phyloP scores from a whole-genome alignment of 2,113 vertebrate species.

The Heliornis fulica region DNA sequence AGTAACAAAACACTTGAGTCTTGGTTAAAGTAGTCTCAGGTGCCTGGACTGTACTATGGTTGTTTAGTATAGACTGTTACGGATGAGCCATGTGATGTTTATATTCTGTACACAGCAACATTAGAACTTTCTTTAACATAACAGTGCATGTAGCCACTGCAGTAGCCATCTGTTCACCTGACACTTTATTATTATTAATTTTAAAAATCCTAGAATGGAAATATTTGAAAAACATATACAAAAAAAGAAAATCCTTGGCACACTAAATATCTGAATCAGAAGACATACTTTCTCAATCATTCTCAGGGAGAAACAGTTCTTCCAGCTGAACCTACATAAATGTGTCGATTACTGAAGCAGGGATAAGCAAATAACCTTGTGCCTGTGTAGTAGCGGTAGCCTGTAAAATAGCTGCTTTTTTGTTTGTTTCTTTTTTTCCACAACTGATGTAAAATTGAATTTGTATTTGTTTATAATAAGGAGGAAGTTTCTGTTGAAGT shows the following conservation, averaged over 20 bases:
- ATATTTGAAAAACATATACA: neutral
- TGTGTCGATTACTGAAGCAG: neutral
- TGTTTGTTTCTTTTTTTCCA: neutral
- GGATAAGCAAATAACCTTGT: neutral
- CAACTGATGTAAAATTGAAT: slow-evolving; percentile 2
- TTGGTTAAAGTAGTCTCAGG: neutral
- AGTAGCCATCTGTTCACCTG: neutral
- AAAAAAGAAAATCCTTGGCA: neutral
- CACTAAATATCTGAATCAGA: neutral
- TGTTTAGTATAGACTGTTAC: neutral
- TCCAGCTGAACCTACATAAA: neutral
- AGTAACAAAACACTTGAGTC: neutral
- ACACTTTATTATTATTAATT: neutral
- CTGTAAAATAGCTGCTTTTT: neutral
- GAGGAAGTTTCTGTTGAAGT: slow-evolving; percentile 88
- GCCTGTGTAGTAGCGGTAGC: neutral
- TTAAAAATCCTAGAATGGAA: neutral
- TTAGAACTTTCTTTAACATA: neutral
- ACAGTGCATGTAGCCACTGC: neutral
- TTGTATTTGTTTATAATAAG: slow-evolving; percentile 67
- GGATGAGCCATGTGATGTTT: neutral
- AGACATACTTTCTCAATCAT: neutral
- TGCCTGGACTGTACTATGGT: fast-evolving
- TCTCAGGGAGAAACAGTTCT: neutral
- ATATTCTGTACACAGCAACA: neutral